Percentiles rank a stretch among this genome's conserved stretches.
Conservation (phyloP, 2,113 vertebrate species). For the Channa argus region DNA sequence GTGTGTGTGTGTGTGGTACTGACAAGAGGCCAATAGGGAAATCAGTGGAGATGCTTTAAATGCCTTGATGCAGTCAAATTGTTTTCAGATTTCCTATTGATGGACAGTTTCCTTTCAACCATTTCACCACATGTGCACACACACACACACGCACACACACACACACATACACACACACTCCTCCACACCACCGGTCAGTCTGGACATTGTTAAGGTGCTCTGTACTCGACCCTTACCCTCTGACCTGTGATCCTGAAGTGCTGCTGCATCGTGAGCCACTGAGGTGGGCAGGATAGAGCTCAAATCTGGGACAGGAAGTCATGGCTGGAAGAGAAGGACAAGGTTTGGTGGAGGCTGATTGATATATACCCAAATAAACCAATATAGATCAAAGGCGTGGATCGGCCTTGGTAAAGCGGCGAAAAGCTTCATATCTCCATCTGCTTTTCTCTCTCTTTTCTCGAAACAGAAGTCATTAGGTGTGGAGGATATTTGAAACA, state of each 20-base stretch:
- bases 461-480: slow-evolving; percentile 66
- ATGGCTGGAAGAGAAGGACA: slow-evolving; percentile 67
- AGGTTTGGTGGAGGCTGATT: slow-evolving; percentile 68
- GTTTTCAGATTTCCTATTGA: slow-evolving; percentile 83
- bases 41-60: slow-evolving; percentile 80
- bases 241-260: slow-evolving; percentile 81
- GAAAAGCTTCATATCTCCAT: slow-evolving; percentile 41
- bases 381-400: slow-evolving; percentile 76
- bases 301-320: slow-evolving; percentile 71
- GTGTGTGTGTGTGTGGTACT: slow-evolving; percentile 58
- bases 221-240: slow-evolving; percentile 72
- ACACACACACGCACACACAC: slow-evolving; percentile 50
- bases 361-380: slow-evolving; percentile 77
- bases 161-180: slow-evolving; percentile 36
- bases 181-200: slow-evolving; percentile 65
- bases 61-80: slow-evolving; percentile 82
- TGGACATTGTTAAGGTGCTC: slow-evolving; percentile 82
- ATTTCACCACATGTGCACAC: slow-evolving; percentile 74
- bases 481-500: slow-evolving; percentile 69
- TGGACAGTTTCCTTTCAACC: slow-evolving; percentile 82
- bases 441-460: background rate
- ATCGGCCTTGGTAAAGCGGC: slow-evolving; percentile 56
- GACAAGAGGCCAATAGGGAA: slow-evolving; percentile 75
- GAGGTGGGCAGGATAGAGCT: slow-evolving; percentile 73
- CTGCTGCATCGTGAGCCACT: slow-evolving; percentile 68